Evolutionary conservation across 2,888 invertebrate genomes (phyloP).

Genomic region (Ametastegia equiseti): DNA sequence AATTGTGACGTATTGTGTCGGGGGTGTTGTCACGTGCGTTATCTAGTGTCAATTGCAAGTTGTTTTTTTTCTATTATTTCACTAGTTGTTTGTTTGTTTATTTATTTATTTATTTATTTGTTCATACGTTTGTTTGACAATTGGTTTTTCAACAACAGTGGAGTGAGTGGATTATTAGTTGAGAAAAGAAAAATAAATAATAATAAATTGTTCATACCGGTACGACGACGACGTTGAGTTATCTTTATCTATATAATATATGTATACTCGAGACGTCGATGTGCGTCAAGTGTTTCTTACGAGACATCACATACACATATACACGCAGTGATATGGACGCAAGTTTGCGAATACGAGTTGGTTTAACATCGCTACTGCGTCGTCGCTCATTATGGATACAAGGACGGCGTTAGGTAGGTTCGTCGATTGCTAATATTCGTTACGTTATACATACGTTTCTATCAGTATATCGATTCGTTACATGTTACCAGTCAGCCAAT

Average conservation of each 20-base stretch:
- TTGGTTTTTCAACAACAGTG: not conserved
- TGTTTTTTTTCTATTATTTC: not conserved
- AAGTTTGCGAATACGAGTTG: conserved; percentile 33
- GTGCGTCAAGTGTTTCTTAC: conserved; percentile 21
- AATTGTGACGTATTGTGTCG: not conserved
- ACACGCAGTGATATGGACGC: conserved; percentile 35
- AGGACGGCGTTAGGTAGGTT: conserved; percentile 23
- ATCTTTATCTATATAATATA: not conserved
- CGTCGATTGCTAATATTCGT: too few species aligned
- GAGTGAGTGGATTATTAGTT: conserved; percentile 4
- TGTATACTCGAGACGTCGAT: not conserved
- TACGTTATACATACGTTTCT: too few species aligned
- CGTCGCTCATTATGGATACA: conserved; percentile 29
- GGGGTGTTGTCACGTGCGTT: not conserved
- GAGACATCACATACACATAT: too few species aligned
- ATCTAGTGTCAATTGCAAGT: not conserved
- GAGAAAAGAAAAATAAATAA: too few species aligned
- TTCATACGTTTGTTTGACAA: not conserved
- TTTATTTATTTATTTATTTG: too few species aligned
- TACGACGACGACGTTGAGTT: not conserved
- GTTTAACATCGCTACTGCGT: conserved; percentile 27
- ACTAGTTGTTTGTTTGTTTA: too few species aligned
- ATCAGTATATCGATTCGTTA: not conserved
- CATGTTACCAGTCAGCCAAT: too few species aligned
- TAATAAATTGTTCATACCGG: too few species aligned